phyloP scores from a whole-genome alignment of 2,113 vertebrate species.

The Cercopithecus mona region DNA sequence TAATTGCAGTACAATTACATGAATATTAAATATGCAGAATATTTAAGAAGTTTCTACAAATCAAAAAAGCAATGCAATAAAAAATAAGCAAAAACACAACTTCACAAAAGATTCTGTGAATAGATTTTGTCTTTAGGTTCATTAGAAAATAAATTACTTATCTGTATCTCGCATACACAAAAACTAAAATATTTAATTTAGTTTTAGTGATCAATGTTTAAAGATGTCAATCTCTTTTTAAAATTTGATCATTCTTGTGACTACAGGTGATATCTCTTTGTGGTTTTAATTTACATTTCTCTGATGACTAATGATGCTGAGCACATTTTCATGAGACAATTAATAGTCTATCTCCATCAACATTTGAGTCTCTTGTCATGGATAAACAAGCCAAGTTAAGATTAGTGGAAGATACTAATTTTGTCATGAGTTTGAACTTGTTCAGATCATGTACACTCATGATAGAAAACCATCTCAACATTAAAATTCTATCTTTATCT shows the following conservation, averaged over 20 bases:
- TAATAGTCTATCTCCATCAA: neutral
- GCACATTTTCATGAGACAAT: neutral
- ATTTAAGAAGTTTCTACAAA: neutral
- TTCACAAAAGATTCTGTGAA: neutral
- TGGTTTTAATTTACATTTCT: neutral
- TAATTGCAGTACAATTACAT: neutral
- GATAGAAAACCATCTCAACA: neutral
- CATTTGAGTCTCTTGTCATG: neutral
- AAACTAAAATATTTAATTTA: neutral
- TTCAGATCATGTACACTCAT: neutral
- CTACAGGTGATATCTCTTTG: neutral
- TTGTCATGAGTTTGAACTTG: neutral
- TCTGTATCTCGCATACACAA: neutral
- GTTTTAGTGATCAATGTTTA: neutral
- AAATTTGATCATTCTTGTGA: neutral
- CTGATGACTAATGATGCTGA: neutral
- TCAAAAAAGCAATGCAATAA: neutral
- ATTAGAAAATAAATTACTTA: neutral
- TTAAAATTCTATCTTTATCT: constrained; percentile 17
- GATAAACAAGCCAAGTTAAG: neutral
- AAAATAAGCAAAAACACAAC: neutral
- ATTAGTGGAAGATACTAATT: neutral
- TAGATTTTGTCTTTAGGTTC: neutral
- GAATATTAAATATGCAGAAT: neutral
- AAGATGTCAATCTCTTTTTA: neutral